phyloP scores from a whole-genome alignment of 2,113 vertebrate species.

The Pelecanoides urinatrix region DNA sequence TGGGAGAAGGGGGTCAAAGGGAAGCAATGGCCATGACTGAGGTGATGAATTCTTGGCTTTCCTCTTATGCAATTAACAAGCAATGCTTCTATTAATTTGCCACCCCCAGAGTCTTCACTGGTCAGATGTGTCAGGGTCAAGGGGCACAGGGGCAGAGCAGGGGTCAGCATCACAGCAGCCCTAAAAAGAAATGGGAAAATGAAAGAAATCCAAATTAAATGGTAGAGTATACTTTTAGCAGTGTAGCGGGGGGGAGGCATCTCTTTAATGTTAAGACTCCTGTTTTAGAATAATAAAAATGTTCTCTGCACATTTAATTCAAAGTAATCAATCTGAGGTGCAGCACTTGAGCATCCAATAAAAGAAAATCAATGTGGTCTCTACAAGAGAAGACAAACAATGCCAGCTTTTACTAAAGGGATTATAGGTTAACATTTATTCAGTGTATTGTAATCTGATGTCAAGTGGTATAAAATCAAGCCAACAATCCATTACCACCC shows the following conservation, averaged over 20 bases:
- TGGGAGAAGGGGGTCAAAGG: constrained; percentile 96
- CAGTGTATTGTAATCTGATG: constrained; percentile 85
- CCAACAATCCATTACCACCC: constrained; percentile 87
- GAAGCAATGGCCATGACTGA: constrained; percentile 99
- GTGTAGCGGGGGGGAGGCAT: background rate
- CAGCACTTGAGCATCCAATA: constrained; percentile 91
- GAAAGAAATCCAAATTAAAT: constrained; percentile 78
- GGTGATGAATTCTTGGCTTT: constrained; percentile 98
- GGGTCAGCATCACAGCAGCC: constrained; percentile 89
- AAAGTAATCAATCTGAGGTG: constrained; percentile 91
- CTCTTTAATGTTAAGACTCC: constrained; percentile 73
- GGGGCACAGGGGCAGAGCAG: constrained; percentile 91
- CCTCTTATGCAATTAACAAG: constrained; percentile 99
- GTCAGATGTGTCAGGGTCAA: constrained; percentile 97
- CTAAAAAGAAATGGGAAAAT: constrained; percentile 76
- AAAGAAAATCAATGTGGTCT: constrained; percentile 89
- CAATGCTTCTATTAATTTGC: constrained; percentile 98
- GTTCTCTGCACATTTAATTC: constrained; percentile 89
- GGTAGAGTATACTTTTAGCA: constrained; percentile 50
- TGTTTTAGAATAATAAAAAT: constrained; percentile 84
- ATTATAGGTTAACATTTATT: constrained; percentile 98
- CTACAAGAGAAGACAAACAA: constrained; percentile 89
- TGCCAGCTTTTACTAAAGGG: constrained; percentile 84
- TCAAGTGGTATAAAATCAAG: constrained; percentile 91
- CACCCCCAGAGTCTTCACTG: constrained; percentile 94